phyloP scores from a whole-genome alignment of 2,888 invertebrate genomes.

The Microctonus brassicae region DNA sequence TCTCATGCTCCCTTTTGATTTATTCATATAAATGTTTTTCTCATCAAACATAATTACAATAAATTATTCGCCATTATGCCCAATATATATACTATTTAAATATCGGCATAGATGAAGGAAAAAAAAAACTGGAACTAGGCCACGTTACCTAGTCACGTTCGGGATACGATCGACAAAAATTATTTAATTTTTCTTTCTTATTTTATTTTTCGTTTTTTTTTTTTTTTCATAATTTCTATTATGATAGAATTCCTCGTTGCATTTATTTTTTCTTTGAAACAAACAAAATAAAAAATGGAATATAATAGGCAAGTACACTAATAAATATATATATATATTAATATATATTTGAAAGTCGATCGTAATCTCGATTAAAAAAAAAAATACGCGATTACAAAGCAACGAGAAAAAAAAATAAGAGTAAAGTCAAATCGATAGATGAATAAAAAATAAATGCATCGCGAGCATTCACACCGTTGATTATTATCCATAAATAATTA shows the following conservation, averaged over 20 bases:
- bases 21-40: background rate
- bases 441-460: background rate
- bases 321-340: slow-evolving; percentile 13
- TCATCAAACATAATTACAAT: background rate
- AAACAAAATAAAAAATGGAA: slow-evolving; percentile 16
- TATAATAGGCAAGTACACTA: background rate
- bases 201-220: background rate
- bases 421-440: background rate
- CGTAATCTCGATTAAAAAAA: background rate
- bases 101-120: slow-evolving; percentile 8
- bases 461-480: background rate
- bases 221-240: slow-evolving; percentile 8
- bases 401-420: slow-evolving; percentile 5
- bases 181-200: slow-evolving; percentile 10
- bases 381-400: background rate
- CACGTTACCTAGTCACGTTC: slow-evolving; percentile 45
- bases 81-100: slow-evolving; percentile 21
- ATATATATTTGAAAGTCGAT: slow-evolving; percentile 34
- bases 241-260: background rate
- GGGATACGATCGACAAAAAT: slow-evolving; percentile 40
- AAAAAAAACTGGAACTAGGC: slow-evolving; percentile 8
- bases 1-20: background rate
- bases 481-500: slow-evolving; percentile 5
- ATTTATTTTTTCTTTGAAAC: slow-evolving; percentile 37
- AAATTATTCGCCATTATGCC: slow-evolving; percentile 13